A percentile compares a stretch with the other conserved stretches of the same genome.
phyloP scores from a whole-genome alignment of 2,113 vertebrate genomes.

The Fregetta grallaria region DNA sequence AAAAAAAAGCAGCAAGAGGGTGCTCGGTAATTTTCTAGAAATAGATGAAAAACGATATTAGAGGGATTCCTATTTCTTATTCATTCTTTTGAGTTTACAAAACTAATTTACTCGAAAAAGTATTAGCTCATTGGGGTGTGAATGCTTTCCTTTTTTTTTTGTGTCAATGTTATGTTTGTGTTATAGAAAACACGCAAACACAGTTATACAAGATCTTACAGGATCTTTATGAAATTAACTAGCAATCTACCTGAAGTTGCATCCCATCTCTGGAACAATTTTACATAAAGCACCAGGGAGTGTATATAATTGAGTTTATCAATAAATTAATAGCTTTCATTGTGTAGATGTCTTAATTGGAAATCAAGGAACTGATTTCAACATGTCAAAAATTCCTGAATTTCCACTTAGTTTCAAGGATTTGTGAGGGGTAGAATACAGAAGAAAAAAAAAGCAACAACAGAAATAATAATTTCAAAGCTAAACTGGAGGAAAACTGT shows the following conservation, averaged over 20 bases:
- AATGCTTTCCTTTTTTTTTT: background rate
- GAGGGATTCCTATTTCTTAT: background rate
- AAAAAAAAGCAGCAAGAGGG: background rate
- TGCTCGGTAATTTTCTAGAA: background rate
- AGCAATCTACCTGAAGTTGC: background rate
- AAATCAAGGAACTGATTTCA: background rate
- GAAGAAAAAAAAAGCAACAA: background rate
- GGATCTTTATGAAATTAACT: background rate
- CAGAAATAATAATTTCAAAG: background rate
- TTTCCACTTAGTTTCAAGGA: background rate
- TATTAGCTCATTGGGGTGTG: background rate
- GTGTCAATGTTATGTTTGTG: background rate
- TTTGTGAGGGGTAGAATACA: background rate
- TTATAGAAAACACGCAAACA: background rate
- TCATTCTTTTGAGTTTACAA: background rate
- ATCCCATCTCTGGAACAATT: background rate
- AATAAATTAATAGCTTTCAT: background rate
- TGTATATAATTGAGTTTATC: background rate
- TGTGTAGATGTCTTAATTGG: background rate
- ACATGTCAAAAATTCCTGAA: background rate
- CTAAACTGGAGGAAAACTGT: background rate
- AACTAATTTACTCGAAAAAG: background rate
- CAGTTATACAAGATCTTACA: background rate
- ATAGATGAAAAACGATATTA: background rate
- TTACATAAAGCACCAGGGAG: background rate